Evolutionary conservation across 2,113 vertebrate species (phyloP).

Genomic region (Strigops habroptila): DNA sequence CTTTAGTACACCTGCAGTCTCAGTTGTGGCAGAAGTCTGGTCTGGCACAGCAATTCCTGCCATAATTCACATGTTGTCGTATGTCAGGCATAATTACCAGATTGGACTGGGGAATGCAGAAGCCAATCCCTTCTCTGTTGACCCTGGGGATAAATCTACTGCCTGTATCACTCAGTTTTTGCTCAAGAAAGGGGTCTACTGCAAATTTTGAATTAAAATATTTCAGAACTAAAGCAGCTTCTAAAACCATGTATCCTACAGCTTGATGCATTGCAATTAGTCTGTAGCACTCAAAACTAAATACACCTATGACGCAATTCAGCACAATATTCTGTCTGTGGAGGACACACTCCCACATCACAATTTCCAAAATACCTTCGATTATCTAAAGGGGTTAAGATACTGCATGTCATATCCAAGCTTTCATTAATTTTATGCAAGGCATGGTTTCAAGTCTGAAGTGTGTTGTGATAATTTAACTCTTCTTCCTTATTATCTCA

Average conservation of each 20-base stretch:
- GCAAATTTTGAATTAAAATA: neutral
- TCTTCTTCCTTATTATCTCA: neutral
- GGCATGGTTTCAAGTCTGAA: neutral
- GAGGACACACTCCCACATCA: neutral
- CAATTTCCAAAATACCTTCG: neutral
- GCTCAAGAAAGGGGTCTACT: neutral
- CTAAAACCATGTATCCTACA: neutral
- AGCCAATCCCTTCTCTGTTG: neutral
- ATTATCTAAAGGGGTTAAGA: neutral
- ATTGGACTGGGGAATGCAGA: neutral
- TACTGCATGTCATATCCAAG: neutral
- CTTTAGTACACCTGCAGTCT: fast-evolving
- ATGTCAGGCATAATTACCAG: neutral
- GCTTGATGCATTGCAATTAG: neutral
- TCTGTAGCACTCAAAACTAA: neutral
- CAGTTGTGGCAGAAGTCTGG: neutral
- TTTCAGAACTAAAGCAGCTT: neutral
- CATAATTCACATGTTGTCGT: fast-evolving
- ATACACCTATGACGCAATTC: neutral
- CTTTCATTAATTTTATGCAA: neutral
- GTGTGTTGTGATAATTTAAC: neutral
- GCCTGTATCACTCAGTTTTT: neutral
- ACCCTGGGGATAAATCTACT: neutral
- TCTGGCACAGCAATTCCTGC: neutral
- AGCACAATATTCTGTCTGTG: neutral